A percentile compares a stretch with the other conserved stretches of the same genome.
Conservation (phyloP, 2,888 invertebrate genomes). For the Drepanosiphum platanoidis region DNA sequence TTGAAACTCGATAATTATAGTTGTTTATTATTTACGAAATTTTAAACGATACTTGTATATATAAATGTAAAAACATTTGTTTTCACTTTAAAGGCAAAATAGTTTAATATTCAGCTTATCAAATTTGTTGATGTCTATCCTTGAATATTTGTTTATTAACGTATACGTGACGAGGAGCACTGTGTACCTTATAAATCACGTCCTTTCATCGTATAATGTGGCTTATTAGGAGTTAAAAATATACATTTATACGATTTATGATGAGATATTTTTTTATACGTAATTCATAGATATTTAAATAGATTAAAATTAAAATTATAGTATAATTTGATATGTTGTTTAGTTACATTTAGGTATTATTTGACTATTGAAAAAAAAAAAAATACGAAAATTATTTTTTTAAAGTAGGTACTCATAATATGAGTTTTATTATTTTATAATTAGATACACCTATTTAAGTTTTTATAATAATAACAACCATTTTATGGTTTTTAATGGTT, state of each 20-base stretch:
- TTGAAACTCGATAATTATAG: background rate
- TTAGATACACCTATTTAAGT: too few relatives aligned
- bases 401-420: too few relatives aligned
- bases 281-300: background rate
- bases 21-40: background rate
- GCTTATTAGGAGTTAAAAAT: background rate
- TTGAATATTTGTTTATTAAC: conserved; percentile 15
- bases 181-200: background rate
- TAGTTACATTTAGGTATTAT: too few relatives aligned
- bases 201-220: background rate
- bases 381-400: background rate
- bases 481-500: too few relatives aligned
- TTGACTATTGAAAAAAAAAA: background rate
- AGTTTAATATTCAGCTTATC: background rate
- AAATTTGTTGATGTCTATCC: conserved; percentile 5
- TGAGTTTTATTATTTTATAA: too few relatives aligned
- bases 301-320: background rate
- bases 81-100: background rate
- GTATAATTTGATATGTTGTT: too few relatives aligned
- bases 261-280: background rate
- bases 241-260: background rate
- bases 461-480: too few relatives aligned
- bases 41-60: background rate
- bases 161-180: background rate
- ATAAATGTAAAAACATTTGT: background rate